Evolutionary conservation across 2,797 vertebrate genomes (phyloP), one percentile per base, ranked within the genome.

Genomic region (Halcyon leucocephala): DNA sequence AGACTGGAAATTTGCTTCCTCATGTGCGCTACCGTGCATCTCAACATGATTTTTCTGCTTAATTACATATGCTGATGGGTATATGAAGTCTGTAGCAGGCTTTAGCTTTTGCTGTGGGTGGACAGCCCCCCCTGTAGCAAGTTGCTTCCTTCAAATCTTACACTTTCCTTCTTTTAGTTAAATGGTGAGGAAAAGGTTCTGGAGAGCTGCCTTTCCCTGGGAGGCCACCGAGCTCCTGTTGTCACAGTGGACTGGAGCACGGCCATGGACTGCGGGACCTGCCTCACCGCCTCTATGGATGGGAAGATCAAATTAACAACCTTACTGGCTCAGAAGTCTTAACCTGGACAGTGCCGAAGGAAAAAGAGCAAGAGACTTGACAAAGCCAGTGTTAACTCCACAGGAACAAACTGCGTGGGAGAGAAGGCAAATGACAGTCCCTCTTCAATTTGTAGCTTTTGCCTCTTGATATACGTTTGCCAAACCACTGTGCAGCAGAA

Each of bases 161-260:
- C 5, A 28, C 19, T 89, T 94, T 82, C 46, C 76, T 84, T 51
- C 26, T 96, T 97, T 15, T 97, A 99, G 99, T 96, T 99, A 93
- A 98, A 98, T 60, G 97, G 98, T 66, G 98, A 98, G 3, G 99
- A 99, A 48, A 98, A 98, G 4, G 98, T 98, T 31, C 96, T 99
- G 95, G 99, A 99, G 83, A 99, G 97, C 39, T 98, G 99, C 84
- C 96, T 99, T 95, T 98, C 98, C 24, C 97, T 99, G 44, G 99
- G 99, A 1, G 99, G 99, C 24, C 99, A 99, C 97, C 98, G 99
- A 95, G 99, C 99, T 4, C 99, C 99, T 0, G 99, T 99, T 93
- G 99, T 99, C 94, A 99, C 99, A 0, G 99, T 99, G 37, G 99
- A 99, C 24, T 99, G 99, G 99, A 99, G 99, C 97, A 99, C 99